Conservation (phyloP, 64 coral and sea anemone species). For the Montipora sp. region DNA sequence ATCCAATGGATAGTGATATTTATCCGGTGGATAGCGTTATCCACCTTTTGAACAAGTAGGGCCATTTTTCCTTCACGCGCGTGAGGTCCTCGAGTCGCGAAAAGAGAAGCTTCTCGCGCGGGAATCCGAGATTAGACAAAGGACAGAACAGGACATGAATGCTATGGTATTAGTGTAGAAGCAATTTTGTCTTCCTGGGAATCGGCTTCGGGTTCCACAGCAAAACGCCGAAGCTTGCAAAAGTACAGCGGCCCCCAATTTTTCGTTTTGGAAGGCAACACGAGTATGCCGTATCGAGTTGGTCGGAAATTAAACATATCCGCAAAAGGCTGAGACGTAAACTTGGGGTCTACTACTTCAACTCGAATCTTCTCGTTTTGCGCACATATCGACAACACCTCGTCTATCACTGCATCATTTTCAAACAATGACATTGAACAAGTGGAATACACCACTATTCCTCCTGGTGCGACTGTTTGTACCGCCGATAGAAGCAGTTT, state of each 20-base stretch:
- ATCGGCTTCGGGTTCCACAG: not conserved
- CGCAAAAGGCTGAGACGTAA: not conserved
- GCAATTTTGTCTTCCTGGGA: not conserved
- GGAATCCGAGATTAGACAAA: too few relatives aligned
- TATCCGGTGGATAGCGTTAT: too few relatives aligned
- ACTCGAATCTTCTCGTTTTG: not conserved
- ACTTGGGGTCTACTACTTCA: slow-evolving; percentile 6
- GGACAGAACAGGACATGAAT: too few relatives aligned
- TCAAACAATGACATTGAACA: slow-evolving; percentile 52
- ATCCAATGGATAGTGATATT: too few relatives aligned
- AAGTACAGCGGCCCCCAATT: slow-evolving; percentile 61
- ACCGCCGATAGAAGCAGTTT: slow-evolving; percentile 57
- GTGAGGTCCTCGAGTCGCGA: too few relatives aligned
- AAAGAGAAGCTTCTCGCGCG: too few relatives aligned
- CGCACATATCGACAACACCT: slow-evolving; percentile 17
- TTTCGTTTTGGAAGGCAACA: slow-evolving; percentile 20
- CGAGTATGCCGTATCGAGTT: slow-evolving; percentile 35
- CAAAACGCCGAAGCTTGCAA: slow-evolving; percentile 44
- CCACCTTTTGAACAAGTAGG: too few relatives aligned
- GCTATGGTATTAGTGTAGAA: not conserved
- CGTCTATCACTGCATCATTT: slow-evolving; percentile 55
- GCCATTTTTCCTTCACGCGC: too few relatives aligned
- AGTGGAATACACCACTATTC: slow-evolving; percentile 57
- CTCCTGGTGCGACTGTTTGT: slow-evolving; percentile 19
- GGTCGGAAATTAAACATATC: slow-evolving; percentile 31